Base-by-base conservation (phyloP, 2,797 vertebrate genomes). In the Malurus splendens region DNA sequence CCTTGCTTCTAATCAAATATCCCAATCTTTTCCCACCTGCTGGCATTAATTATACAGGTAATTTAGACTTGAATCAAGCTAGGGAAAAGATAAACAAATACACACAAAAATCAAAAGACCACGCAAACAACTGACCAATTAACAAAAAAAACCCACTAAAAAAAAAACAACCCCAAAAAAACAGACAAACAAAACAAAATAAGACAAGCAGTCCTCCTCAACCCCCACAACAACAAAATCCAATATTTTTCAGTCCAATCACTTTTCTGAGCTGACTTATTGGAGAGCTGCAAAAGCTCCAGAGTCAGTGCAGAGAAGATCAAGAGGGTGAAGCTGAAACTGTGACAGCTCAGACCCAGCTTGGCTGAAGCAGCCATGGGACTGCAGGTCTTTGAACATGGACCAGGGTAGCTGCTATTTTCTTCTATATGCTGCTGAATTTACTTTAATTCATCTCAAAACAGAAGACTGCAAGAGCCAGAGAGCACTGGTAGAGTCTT, bases 331-430 rank as follows among this genome's bases (percentile, higher is more conserved):
- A 67, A 78, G 48, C 14, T 3, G 7, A 79, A 56, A 7, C 12
- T 0, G 0, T 0, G 1, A 19, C 33, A 68, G 41, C 25, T 80
- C 50, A 41, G 32, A 51, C 4, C 0, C 0, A 67, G 25, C 13
- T 32, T 0, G 1, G 15, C 12, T 61, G 23, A 50, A 56, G 32
- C 28, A 65, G 51, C 47, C 20, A 8, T 8, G 18, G 60, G 20
- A 54, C 25, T 61, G 36, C 32, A 67, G 0, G 1, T n/a, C 32
- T 39, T 7, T 10, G 12, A 89, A 42, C 28, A 57, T 12, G 36
- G 20, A 60, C 16, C 10, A 60, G 8, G 9, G 25, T 3, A 2
- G 12, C 11, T 66, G 28, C 18, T 54, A 5, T 6, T 56, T 45
- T 59, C 20, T 38, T 7, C 4, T 14, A 38, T 0, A 1, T n/a